phyloP scores from a whole-genome alignment of 2,888 invertebrate species.

The Phaonia tiefii region DNA sequence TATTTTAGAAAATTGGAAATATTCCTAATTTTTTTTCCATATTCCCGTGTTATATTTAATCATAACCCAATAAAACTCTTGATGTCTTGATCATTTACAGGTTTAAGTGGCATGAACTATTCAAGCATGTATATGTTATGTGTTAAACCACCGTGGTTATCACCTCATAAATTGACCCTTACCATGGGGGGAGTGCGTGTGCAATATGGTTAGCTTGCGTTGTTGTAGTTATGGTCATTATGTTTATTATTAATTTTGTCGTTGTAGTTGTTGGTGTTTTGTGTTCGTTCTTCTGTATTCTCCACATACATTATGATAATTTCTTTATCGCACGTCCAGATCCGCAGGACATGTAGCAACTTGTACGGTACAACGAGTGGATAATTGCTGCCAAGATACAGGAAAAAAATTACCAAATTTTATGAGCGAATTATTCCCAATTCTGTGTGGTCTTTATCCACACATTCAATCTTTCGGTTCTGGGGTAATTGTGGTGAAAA shows the following conservation, averaged over 20 bases:
- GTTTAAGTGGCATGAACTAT: no score
- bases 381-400: not conserved
- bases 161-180: not conserved
- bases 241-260: constrained; percentile 2
- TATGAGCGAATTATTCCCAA: no score
- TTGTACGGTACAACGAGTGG: not conserved
- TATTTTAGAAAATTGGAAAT: no score
- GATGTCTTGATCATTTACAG: no score
- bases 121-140: no score
- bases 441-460: constrained; percentile 22
- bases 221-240: constrained; percentile 19
- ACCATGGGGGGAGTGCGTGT: not conserved
- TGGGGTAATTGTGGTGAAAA: not conserved
- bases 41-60: no score
- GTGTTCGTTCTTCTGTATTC: not conserved
- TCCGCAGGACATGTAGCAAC: constrained; percentile 6
- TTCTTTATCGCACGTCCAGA: constrained; percentile 24
- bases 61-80: no score
- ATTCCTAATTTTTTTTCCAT: no score
- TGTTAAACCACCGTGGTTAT: no score
- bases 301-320: constrained; percentile 9
- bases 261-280: not conserved
- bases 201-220: not conserved
- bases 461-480: no score
- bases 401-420: no score